Conservation (phyloP, 2,888 invertebrate species). For the Lepidocyrtinus sp. region DNA sequence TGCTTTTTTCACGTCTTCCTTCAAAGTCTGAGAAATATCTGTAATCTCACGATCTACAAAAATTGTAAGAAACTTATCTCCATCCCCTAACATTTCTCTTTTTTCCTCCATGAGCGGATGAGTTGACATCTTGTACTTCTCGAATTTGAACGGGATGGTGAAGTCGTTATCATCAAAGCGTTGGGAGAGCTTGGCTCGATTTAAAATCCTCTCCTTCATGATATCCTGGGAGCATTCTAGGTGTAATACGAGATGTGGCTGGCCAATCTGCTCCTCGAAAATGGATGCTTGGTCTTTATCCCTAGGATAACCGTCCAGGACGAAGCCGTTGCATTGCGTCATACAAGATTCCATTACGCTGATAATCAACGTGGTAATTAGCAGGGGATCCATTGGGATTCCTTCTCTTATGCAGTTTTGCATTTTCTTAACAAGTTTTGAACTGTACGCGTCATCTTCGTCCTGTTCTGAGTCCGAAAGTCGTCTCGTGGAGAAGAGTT, state of each 20-base stretch:
- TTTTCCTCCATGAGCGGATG: conserved; percentile 21
- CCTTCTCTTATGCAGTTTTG: conserved; percentile 26
- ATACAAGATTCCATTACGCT: conserved; percentile 19
- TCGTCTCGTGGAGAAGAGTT: not conserved
- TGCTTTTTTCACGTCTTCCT: not conserved
- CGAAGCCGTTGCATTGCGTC: conserved; percentile 20
- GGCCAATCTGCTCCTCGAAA: conserved; percentile 27
- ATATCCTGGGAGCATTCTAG: conserved; percentile 28
- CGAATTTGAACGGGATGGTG: conserved; percentile 22
- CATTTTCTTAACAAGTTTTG: not conserved
- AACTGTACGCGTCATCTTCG: not conserved
- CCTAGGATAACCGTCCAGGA: conserved; percentile 43
- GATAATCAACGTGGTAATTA: not conserved
- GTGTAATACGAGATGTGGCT: conserved; percentile 28
- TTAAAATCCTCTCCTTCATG: conserved; percentile 25
- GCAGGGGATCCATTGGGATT: conserved; percentile 15
- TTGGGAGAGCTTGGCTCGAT: conserved; percentile 14
- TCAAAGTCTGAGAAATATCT: not conserved
- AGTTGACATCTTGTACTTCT: conserved; percentile 25
- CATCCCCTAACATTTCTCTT: not conserved
- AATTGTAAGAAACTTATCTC: not conserved
- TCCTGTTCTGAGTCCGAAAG: not conserved
- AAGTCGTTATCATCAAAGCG: conserved; percentile 33
- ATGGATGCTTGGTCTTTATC: conserved; percentile 24
- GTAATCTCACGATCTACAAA: not conserved